phyloP scores from a whole-genome alignment of 2,113 vertebrate genomes.

The Percina caprodes region DNA sequence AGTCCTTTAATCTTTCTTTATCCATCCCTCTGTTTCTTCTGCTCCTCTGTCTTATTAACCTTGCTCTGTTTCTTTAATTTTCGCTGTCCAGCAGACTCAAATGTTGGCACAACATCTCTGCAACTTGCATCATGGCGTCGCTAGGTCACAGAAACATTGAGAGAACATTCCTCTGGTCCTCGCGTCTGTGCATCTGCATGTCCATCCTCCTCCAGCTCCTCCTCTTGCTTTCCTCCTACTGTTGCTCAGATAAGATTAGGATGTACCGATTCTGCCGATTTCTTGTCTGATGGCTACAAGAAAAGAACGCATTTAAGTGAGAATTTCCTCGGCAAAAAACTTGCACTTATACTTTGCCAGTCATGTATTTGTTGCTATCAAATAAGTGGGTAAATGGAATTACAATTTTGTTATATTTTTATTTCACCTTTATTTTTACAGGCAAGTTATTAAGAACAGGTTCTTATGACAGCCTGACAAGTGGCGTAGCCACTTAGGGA shows the following conservation, averaged over 20 bases:
- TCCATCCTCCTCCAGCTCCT: constrained; percentile 79
- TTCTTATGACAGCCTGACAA: too few species aligned
- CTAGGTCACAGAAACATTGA: constrained; percentile 83
- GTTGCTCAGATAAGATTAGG: constrained; percentile 84
- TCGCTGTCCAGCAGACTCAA: constrained; percentile 81
- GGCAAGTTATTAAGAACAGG: too few species aligned
- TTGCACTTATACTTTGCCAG: not conserved
- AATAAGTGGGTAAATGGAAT: not conserved
- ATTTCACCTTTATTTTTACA: too few species aligned
- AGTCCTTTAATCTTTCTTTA: constrained; percentile 24
- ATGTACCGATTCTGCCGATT: constrained; percentile 95
- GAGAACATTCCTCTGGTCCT: constrained; percentile 77
- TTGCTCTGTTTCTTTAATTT: constrained; percentile 29
- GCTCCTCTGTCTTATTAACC: constrained; percentile 26
- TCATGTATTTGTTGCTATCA: not conserved
- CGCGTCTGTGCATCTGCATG: constrained; percentile 73
- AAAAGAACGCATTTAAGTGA: not conserved
- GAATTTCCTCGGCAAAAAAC: not conserved
- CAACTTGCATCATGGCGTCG: constrained; percentile 64
- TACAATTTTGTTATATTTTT: not conserved
- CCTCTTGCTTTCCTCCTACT: constrained; percentile 67
- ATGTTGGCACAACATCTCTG: constrained; percentile 85
- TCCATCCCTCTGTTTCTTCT: constrained; percentile 15
- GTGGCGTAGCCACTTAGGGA: too few species aligned
- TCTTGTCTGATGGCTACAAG: constrained; percentile 96